These are phyloP conservation scores for Bucorvus abyssinicus DNA, from an alignment of 2,797 vertebrate species.

Conservation along the genomic window DNA sequence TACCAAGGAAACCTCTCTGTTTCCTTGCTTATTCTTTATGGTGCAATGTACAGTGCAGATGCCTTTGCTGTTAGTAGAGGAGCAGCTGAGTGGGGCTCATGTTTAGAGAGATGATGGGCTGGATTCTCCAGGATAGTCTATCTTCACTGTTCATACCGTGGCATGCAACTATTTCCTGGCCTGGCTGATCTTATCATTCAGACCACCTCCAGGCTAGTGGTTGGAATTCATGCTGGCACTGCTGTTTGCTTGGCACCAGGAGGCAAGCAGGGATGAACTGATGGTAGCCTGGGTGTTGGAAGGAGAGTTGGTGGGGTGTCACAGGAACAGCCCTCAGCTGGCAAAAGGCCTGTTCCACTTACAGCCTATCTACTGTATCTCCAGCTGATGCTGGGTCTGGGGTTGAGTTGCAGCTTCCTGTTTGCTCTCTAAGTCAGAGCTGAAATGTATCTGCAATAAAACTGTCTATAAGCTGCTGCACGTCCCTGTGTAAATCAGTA, in stretches of 20 bases:
- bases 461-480: background rate
- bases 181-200: rapidly evolving
- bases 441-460: background rate
- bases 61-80: background rate
- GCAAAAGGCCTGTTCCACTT: background rate
- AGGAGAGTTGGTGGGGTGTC: background rate
- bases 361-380: background rate
- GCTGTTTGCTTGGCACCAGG: background rate
- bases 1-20: background rate
- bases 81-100: background rate
- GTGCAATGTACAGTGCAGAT: background rate
- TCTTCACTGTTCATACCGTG: background rate
- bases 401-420: background rate
- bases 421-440: background rate
- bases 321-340: background rate
- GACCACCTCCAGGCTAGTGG: background rate
- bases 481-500: background rate
- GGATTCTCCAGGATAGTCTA: background rate
- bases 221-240: background rate
- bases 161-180: background rate
- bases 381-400: rapidly evolving
- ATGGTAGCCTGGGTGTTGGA: background rate
- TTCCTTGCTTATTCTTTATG: background rate
- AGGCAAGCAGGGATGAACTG: background rate
- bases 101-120: background rate